Percentiles rank a stretch among this genome's conserved stretches.
Conservation (phyloP, 2,113 vertebrate species). For the Phoenicopterus ruber region DNA sequence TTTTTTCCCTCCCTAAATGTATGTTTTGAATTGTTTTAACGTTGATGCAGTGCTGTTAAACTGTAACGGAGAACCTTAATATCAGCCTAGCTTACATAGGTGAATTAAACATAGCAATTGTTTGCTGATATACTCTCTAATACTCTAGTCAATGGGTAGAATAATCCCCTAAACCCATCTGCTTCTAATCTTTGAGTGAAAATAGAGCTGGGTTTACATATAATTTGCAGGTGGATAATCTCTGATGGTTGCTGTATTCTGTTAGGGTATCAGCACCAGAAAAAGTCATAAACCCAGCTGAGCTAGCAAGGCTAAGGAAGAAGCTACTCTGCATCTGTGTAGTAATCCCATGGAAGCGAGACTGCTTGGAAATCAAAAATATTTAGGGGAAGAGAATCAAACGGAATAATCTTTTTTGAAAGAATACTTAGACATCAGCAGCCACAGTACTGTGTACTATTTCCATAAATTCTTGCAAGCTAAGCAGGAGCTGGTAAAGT, state of each 20-base stretch:
- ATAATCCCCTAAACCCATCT: not conserved
- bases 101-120: not conserved
- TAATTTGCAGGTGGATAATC: not conserved
- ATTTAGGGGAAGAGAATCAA: not conserved
- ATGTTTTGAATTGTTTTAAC: not conserved
- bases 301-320: not conserved
- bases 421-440: not conserved
- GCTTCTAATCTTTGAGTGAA: not conserved
- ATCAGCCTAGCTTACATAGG: not conserved
- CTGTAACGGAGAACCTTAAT: not conserved
- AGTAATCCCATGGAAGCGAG: not conserved
- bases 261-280: not conserved
- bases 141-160: not conserved
- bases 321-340: not conserved
- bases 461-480: not conserved
- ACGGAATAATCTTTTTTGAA: not conserved
- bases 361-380: not conserved
- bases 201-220: not conserved
- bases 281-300: not conserved
- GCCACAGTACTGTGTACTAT: not conserved
- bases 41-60: not conserved
- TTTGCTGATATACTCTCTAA: not conserved
- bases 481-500: not conserved
- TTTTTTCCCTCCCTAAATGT: not conserved
- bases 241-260: not conserved